Conservation (phyloP, 2,797 vertebrate species). For the Sciurus vulgaris region DNA sequence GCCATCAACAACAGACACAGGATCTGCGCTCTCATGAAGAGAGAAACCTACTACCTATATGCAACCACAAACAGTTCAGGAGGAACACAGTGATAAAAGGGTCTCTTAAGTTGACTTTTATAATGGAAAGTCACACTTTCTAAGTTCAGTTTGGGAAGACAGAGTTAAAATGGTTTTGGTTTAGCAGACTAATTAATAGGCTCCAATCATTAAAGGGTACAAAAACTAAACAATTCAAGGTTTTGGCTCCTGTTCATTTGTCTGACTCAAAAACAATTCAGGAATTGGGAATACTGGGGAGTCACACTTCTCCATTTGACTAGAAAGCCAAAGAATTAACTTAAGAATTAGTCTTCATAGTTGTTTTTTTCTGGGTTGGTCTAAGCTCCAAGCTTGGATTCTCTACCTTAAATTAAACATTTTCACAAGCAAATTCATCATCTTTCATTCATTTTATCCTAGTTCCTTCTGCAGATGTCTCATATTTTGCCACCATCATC, state of each 20-base stretch:
- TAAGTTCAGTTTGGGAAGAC: constrained; percentile 16
- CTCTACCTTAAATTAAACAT: background rate
- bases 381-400: background rate
- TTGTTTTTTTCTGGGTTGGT: background rate
- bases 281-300: background rate
- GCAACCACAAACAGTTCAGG: background rate
- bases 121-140: constrained; percentile 18
- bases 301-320: background rate
- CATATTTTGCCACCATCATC: background rate
- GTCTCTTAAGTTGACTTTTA: constrained; percentile 22
- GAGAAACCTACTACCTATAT: background rate
- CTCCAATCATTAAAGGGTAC: background rate
- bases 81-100: constrained; percentile 24
- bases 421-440: background rate
- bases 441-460: background rate
- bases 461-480: background rate
- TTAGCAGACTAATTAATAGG: background rate
- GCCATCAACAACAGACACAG: background rate
- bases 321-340: background rate
- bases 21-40: background rate
- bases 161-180: background rate
- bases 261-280: background rate
- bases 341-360: background rate
- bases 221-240: background rate
- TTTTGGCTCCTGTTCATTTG: constrained; percentile 12